Percentiles rank a stretch among this genome's conserved stretches.
Evolutionary conservation across 2,797 vertebrate species (phyloP).

Genomic region (Spea hammondii): DNA sequence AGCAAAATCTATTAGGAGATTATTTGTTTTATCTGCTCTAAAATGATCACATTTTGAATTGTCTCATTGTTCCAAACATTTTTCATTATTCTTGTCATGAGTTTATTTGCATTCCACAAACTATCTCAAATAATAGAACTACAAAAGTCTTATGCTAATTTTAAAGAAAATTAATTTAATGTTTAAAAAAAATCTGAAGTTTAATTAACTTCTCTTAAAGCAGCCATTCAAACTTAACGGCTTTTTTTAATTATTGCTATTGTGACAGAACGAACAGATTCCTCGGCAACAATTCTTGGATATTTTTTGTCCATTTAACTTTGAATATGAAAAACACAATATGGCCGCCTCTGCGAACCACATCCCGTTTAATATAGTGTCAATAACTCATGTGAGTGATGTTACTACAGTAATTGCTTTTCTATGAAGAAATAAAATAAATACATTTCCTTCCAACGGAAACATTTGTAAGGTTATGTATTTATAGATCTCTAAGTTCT

Average conservation of each 20-base stretch:
- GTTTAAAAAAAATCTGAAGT: conserved; percentile 40
- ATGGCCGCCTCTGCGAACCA: background rate
- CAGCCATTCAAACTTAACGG: conserved; percentile 15
- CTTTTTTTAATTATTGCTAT: conserved; percentile 9
- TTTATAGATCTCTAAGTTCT: too few relatives aligned
- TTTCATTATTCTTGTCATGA: conserved; percentile 39
- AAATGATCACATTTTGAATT: conserved; percentile 26
- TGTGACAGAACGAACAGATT: background rate
- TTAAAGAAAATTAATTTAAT: conserved; percentile 49
- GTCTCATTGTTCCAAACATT: conserved; percentile 41
- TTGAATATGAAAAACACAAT: background rate
- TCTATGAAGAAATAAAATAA: background rate
- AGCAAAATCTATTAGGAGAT: conserved; percentile 35
- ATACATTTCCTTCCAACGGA: background rate
- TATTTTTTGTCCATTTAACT: background rate
- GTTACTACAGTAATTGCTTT: background rate
- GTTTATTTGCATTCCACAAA: conserved; percentile 40
- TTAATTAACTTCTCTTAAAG: conserved; percentile 45
- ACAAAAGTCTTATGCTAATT: conserved; percentile 48
- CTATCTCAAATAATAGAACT: conserved; percentile 29
- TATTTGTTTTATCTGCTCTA: conserved; percentile 39
- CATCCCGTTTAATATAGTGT: background rate
- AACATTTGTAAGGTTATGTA: too few relatives aligned
- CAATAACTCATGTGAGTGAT: background rate
- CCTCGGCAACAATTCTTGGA: background rate